Conservation (phyloP, 2,797 vertebrate species). For the Dendrocincla tyrannina region DNA sequence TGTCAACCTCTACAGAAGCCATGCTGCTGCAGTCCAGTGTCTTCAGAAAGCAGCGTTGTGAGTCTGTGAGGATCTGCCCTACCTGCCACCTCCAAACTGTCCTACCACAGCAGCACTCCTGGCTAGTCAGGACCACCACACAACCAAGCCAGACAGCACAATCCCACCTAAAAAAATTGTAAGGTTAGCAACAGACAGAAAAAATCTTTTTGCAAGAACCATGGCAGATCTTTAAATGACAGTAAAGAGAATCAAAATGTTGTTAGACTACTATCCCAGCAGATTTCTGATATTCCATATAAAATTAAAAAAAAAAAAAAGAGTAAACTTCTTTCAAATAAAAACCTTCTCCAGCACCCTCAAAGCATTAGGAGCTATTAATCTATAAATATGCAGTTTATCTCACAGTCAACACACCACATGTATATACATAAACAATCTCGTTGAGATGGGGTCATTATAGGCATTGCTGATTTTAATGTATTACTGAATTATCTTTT, state of each 20-base stretch:
- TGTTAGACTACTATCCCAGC: neutral
- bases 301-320: neutral
- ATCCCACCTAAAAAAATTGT: neutral
- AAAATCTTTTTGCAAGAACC: neutral
- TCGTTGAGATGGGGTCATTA: neutral
- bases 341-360: neutral
- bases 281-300: neutral
- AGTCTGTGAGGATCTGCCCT: neutral
- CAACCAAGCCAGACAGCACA: neutral
- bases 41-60: neutral
- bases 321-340: neutral
- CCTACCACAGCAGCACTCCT: too few species aligned
- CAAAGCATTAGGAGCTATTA: neutral
- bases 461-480: neutral
- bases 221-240: neutral
- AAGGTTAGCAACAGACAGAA: neutral
- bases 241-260: neutral
- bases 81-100: neutral
- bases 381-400: neutral
- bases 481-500: neutral
- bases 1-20: neutral
- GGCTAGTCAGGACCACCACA: neutral
- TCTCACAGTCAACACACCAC: neutral
- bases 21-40: neutral
- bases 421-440: neutral